These are phyloP conservation scores for Cyphomyrmex costatus DNA, from an alignment of 1,140 invertebrate genomes.

Conservation along the genomic window DNA sequence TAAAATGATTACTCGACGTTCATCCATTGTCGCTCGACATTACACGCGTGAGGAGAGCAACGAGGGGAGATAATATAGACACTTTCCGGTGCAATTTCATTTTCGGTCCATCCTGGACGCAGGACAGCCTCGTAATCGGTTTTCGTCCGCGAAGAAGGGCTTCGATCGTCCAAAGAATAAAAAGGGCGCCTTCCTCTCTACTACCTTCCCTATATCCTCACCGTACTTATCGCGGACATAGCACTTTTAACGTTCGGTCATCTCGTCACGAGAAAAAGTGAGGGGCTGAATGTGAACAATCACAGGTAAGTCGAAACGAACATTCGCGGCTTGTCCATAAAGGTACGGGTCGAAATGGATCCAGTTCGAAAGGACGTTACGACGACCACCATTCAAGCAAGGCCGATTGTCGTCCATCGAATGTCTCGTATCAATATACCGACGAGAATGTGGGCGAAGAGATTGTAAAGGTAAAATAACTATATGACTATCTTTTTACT, in stretches of 20 bases:
- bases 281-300: constrained; percentile 69
- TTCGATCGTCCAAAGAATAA: constrained; percentile 63
- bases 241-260: constrained; percentile 75
- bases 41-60: constrained; percentile 10
- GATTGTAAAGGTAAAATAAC: constrained; percentile 22
- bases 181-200: constrained; percentile 45
- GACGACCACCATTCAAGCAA: constrained; percentile 29
- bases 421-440: constrained; percentile 42
- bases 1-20: constrained; percentile 11
- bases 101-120: constrained; percentile 71
- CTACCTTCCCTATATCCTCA: constrained; percentile 51
- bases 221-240: constrained; percentile 71
- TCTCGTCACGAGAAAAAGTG: constrained; percentile 67
- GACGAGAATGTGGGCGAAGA: not conserved
- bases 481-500: not conserved
- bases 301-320: constrained; percentile 71
- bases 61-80: constrained; percentile 72
- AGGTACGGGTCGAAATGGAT: constrained; percentile 59
- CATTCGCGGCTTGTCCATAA: constrained; percentile 68
- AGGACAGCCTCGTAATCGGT: constrained; percentile 73
- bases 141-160: constrained; percentile 70
- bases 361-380: constrained; percentile 64
- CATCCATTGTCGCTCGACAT: not conserved
- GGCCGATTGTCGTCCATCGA: constrained; percentile 68
- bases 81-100: constrained; percentile 76